Evolutionary conservation across 2,113 vertebrate genomes (phyloP).

Genomic region (Gila orcuttii): DNA sequence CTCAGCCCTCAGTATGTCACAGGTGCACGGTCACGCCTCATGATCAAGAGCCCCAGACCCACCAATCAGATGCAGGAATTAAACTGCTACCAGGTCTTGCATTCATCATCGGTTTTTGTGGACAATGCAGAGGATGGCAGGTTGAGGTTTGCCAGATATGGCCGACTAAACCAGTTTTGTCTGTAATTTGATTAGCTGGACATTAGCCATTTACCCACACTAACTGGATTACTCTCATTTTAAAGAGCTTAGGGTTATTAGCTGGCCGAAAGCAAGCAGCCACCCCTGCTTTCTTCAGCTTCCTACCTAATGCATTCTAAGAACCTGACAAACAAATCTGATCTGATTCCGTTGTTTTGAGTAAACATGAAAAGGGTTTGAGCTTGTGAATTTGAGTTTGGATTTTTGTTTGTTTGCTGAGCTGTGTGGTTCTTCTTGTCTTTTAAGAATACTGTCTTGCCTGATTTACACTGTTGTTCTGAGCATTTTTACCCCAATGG

Average conservation of each 20-base stretch:
- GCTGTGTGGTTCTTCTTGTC: neutral
- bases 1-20: conserved; percentile 45
- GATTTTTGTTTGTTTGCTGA: neutral
- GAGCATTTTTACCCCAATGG: neutral
- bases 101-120: conserved; percentile 23
- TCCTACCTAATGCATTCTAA: conserved; percentile 46
- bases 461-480: neutral
- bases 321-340: conserved; percentile 43
- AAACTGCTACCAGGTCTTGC: conserved; percentile 9
- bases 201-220: conserved; percentile 84
- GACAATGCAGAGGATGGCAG: conserved; percentile 46
- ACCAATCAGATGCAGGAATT: conserved; percentile 27
- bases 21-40: conserved; percentile 23
- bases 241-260: conserved; percentile 90
- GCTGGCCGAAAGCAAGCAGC: conserved; percentile 69
- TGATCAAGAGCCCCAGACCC: neutral
- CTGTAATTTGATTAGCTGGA: conserved; percentile 89
- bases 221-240: conserved; percentile 93
- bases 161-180: conserved; percentile 49
- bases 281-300: conserved; percentile 27
- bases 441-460: neutral
- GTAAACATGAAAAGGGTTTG: neutral
- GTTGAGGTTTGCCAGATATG: conserved; percentile 32
- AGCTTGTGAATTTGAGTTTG: neutral
- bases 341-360: conserved; percentile 25